phyloP scores from a whole-genome alignment of 2,113 vertebrate genomes.

The Ovibos moschatus region DNA sequence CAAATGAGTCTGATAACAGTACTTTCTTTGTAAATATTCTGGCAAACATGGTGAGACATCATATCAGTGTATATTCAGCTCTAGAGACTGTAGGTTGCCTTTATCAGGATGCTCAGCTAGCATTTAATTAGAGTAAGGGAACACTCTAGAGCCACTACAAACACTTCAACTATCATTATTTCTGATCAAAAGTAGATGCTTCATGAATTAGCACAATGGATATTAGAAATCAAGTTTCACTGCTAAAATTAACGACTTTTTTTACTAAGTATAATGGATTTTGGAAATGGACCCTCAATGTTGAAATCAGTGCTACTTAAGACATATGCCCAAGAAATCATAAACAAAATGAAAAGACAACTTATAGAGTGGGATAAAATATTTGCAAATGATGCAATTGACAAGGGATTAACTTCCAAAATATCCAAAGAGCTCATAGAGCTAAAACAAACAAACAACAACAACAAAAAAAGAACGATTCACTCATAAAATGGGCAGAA shows the following conservation, averaged over 20 bases:
- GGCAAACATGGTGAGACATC: not conserved
- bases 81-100: not conserved
- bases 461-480: not conserved
- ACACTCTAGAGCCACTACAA: not conserved
- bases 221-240: not conserved
- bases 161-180: not conserved
- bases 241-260: slow-evolving; percentile 23
- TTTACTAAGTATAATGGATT: not conserved
- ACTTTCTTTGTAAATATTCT: not conserved
- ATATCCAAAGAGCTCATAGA: not conserved
- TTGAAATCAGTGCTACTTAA: slow-evolving; percentile 13
- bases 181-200: slow-evolving; percentile 2
- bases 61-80: not conserved
- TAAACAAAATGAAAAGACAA: not conserved
- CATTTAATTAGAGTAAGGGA: slow-evolving; percentile 13
- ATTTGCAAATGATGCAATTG: not conserved
- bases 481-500: not conserved
- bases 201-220: not conserved
- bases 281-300: not conserved
- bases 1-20: not conserved
- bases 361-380: not conserved
- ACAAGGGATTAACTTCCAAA: not conserved
- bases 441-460: not conserved
- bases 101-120: not conserved
- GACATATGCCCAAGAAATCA: not conserved